These are phyloP conservation scores for Buphagus erythrorhynchus DNA, from an alignment of 2,797 vertebrate species.

Conservation along the genomic window DNA sequence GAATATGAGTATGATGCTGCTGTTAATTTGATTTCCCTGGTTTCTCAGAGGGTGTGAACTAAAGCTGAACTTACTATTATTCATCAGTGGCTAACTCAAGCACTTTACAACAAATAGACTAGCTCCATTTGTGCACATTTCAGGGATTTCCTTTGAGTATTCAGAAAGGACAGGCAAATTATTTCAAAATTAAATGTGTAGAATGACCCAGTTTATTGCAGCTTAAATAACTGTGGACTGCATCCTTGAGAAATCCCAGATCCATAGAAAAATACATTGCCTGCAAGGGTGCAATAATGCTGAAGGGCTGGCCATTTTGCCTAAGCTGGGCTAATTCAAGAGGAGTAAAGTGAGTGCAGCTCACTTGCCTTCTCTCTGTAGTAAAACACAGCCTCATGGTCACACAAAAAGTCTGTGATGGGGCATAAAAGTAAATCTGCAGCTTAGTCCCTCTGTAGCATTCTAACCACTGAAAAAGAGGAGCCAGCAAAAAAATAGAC, in stretches of 20 bases:
- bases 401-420: not conserved
- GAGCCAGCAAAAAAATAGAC: not conserved
- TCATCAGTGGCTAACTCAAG: slow-evolving; percentile 34
- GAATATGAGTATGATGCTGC: not conserved
- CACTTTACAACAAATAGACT: not conserved
- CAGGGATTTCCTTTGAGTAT: slow-evolving; percentile 36
- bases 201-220: slow-evolving; percentile 53
- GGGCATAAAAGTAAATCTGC: not conserved
- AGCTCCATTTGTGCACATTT: slow-evolving; percentile 14
- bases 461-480: not conserved
- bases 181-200: slow-evolving; percentile 51
- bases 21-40: slow-evolving; percentile 28
- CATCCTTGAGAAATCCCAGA: slow-evolving; percentile 49
- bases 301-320: slow-evolving; percentile 9
- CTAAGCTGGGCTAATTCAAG: slow-evolving; percentile 7
- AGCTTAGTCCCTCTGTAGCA: not conserved
- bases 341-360: not conserved
- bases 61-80: slow-evolving; percentile 32
- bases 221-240: slow-evolving; percentile 27
- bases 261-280: slow-evolving; percentile 24
- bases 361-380: not conserved
- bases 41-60: slow-evolving; percentile 28
- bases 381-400: not conserved
- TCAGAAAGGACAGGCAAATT: slow-evolving; percentile 57
- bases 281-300: slow-evolving; percentile 21